Evolutionary conservation across 2,888 invertebrate species (phyloP).

Genomic region (Oxystoma pomonae): DNA sequence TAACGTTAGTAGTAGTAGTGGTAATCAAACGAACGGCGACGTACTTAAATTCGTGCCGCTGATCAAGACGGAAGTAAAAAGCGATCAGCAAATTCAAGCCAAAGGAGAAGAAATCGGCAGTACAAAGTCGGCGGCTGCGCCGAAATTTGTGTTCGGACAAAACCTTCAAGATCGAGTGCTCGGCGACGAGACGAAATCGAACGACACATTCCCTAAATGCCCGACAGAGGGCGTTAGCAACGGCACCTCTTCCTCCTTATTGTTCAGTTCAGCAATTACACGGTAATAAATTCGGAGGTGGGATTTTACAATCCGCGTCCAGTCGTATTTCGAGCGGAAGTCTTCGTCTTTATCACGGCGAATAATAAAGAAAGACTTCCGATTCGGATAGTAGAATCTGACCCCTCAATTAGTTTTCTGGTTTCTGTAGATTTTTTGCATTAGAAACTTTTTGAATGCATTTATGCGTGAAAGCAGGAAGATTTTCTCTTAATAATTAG

Average conservation of each 20-base stretch:
- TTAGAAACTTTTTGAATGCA: too few species aligned
- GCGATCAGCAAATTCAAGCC: constrained; percentile 10
- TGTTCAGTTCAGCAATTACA: neutral
- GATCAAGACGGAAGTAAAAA: constrained; percentile 33
- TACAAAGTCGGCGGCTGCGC: constrained; percentile 8
- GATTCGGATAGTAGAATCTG: too few species aligned
- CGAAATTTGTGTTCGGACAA: constrained; percentile 73
- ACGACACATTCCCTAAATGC: constrained; percentile 37
- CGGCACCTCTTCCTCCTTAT: neutral
- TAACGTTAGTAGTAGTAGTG: constrained; percentile 33
- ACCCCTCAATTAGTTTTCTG: too few species aligned
- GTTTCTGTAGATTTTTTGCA: too few species aligned
- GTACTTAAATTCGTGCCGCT: constrained; percentile 45
- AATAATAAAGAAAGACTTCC: too few species aligned
- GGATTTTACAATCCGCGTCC: too few species aligned
- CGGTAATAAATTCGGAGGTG: too few species aligned
- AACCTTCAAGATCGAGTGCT: constrained; percentile 83
- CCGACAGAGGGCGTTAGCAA: too few species aligned
- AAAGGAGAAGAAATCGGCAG: constrained; percentile 14
- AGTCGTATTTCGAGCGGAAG: too few species aligned
- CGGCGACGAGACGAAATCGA: constrained; percentile 38
- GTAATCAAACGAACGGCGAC: constrained; percentile 38
- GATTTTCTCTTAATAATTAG: too few species aligned
- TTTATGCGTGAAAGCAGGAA: too few species aligned
- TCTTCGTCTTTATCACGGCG: too few species aligned